Percentiles rank a stretch among this genome's conserved stretches.
Evolutionary conservation across 1,140 invertebrate species (phyloP).

Genomic region (Idris sp.): DNA sequence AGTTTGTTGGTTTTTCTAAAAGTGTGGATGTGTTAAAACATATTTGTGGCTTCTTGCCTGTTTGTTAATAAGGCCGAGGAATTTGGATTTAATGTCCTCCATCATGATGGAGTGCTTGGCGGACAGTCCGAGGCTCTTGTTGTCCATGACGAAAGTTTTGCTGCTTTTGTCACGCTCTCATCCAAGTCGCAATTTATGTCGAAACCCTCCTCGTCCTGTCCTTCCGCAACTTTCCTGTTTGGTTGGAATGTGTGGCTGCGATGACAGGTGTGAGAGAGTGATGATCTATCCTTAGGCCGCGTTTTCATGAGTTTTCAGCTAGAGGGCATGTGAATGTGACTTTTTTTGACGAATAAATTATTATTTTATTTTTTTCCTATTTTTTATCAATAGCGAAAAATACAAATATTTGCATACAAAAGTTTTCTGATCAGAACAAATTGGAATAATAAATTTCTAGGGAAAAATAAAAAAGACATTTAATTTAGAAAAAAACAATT

Average conservation of each 20-base stretch:
- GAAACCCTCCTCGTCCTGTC: constrained; percentile 25
- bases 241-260: constrained; percentile 38
- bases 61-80: constrained; percentile 72
- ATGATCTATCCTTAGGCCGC: constrained; percentile 1
- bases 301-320: too few relatives aligned
- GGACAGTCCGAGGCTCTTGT: constrained; percentile 62
- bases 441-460: too few relatives aligned
- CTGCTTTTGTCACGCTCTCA: not conserved
- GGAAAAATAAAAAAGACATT: too few relatives aligned
- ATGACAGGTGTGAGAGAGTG: constrained; percentile 35
- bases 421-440: too few relatives aligned
- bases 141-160: constrained; percentile 47
- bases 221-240: constrained; percentile 50
- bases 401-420: too few relatives aligned
- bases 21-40: too few relatives aligned
- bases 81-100: constrained; percentile 74
- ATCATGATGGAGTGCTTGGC: constrained; percentile 68
- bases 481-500: too few relatives aligned
- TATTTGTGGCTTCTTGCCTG: constrained; percentile 64
- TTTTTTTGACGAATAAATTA: too few relatives aligned
- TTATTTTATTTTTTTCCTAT: too few relatives aligned
- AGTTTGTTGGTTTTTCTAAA: too few relatives aligned
- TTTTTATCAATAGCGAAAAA: too few relatives aligned
- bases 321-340: too few relatives aligned
- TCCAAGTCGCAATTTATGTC: constrained; percentile 17